Evolutionary conservation across 1,140 invertebrate species (phyloP).

Genomic region (Drosophila sturtevanti): DNA sequence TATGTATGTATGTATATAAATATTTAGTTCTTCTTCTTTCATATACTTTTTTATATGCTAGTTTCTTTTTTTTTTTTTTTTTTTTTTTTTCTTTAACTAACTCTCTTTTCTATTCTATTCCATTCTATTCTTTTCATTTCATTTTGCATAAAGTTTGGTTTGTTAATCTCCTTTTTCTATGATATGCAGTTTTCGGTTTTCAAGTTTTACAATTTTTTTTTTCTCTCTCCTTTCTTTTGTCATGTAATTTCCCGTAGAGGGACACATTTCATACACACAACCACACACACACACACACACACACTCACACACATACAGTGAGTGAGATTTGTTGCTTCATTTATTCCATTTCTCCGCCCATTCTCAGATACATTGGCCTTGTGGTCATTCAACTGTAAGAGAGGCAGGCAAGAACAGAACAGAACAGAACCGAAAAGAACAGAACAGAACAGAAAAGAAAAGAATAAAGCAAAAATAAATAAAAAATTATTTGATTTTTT

Average conservation of each 20-base stretch:
- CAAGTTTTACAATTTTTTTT: conserved; percentile 19
- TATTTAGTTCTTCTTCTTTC: neutral
- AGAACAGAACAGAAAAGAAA: too few species aligned
- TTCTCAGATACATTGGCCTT: conserved; percentile 39
- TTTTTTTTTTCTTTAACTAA: neutral
- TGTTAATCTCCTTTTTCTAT: conserved; percentile 39
- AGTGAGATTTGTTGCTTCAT: conserved; percentile 39
- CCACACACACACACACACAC: neutral
- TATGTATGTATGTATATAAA: neutral
- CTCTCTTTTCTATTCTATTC: conserved; percentile 2
- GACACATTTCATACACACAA: neutral
- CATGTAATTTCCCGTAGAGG: conserved; percentile 43
- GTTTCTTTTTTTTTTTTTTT: neutral
- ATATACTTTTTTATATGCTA: neutral
- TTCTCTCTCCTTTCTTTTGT: conserved; percentile 15
- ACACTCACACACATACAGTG: neutral
- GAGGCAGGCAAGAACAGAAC: conserved; percentile 43
- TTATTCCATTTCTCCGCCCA: conserved; percentile 48
- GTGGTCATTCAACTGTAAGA: conserved; percentile 66
- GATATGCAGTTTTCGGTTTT: conserved; percentile 15
- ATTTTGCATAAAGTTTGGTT: conserved; percentile 24
- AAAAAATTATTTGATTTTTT: conserved; percentile 66
- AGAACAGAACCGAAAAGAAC: too few species aligned
- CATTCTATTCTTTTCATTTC: conserved; percentile 35
- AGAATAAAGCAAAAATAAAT: conserved; percentile 37